These are phyloP conservation scores for Spinibarbus caldwelli DNA, from an alignment of 2,797 vertebrate species.

Conservation along the genomic window DNA sequence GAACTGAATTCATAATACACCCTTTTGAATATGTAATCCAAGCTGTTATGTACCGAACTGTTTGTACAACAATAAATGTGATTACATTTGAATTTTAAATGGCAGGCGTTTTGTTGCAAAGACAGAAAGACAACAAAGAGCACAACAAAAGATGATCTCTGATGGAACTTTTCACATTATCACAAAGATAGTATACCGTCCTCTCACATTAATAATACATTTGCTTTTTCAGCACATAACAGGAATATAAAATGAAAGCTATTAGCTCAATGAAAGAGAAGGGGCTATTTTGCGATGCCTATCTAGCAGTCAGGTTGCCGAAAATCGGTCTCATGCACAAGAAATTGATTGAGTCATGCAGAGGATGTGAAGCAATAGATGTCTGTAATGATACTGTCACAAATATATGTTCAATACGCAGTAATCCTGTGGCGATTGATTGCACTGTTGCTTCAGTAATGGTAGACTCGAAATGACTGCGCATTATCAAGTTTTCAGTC, in stretches of 20 bases:
- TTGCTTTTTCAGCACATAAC: conserved; percentile 19
- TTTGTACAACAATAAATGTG: conserved; percentile 9
- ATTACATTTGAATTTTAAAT: conserved; percentile 25
- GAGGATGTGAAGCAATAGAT: conserved; percentile 7
- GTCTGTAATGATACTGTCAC: conserved; percentile 19
- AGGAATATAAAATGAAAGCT: conserved; percentile 29
- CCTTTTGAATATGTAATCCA: conserved; percentile 16
- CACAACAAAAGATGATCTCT: conserved; percentile 20
- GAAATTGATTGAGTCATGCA: conserved; percentile 3
- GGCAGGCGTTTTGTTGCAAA: background rate
- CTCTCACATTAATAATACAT: conserved; percentile 40
- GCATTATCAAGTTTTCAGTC: conserved; percentile 3
- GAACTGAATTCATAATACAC: conserved; percentile 7
- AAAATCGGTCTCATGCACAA: conserved; percentile 3
- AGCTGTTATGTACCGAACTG: conserved; percentile 3
- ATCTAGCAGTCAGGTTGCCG: background rate
- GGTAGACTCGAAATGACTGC: conserved; percentile 16
- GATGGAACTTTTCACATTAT: conserved; percentile 41
- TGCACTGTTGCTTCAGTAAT: background rate
- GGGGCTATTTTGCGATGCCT: background rate
- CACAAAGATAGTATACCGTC: conserved; percentile 22
- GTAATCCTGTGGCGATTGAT: conserved; percentile 12
- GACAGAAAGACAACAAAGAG: background rate
- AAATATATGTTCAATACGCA: conserved; percentile 2
- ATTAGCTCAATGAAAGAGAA: conserved; percentile 21